phyloP scores from a whole-genome alignment of 2,888 invertebrate genomes.

The Rhagophthalmus giganteus region DNA sequence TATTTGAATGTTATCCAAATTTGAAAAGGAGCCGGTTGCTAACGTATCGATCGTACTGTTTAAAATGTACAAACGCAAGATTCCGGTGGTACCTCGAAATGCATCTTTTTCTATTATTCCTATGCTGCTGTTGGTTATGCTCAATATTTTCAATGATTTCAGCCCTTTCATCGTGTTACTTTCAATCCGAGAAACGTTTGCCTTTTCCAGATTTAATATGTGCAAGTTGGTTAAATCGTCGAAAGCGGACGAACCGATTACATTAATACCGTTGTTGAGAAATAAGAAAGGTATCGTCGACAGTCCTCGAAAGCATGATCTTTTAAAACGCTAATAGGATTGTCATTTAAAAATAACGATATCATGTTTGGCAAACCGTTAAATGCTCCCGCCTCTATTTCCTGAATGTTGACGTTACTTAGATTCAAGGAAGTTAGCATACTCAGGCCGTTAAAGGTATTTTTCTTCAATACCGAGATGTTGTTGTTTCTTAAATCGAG shows the following conservation, averaged over 20 bases:
- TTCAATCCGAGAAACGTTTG: neutral
- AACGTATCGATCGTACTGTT: neutral
- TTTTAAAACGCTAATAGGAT: constrained; percentile 5
- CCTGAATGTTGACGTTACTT: neutral
- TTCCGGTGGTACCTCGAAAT: neutral
- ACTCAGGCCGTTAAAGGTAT: neutral
- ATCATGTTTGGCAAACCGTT: neutral
- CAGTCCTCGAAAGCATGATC: constrained; percentile 3
- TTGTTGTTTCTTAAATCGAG: constrained; percentile 20
- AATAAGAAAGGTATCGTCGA: neutral
- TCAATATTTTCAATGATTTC: neutral
- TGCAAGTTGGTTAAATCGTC: neutral
- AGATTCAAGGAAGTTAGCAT: neutral
- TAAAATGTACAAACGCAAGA: neutral
- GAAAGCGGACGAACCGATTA: constrained; percentile 6
- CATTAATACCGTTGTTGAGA: constrained; percentile 11
- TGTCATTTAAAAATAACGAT: constrained; percentile 10
- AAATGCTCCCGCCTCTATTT: constrained; percentile 2
- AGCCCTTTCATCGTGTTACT: constrained; percentile 4
- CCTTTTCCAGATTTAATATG: neutral
- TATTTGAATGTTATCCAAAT: neutral
- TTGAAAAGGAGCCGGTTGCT: neutral
- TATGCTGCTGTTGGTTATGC: constrained; percentile 1
- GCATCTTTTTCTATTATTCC: neutral
- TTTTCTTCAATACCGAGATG: neutral